A percentile compares a stretch with the other conserved stretches of the same genome.
phyloP scores from a whole-genome alignment of 2,113 vertebrate species.

The Scomber colias region DNA sequence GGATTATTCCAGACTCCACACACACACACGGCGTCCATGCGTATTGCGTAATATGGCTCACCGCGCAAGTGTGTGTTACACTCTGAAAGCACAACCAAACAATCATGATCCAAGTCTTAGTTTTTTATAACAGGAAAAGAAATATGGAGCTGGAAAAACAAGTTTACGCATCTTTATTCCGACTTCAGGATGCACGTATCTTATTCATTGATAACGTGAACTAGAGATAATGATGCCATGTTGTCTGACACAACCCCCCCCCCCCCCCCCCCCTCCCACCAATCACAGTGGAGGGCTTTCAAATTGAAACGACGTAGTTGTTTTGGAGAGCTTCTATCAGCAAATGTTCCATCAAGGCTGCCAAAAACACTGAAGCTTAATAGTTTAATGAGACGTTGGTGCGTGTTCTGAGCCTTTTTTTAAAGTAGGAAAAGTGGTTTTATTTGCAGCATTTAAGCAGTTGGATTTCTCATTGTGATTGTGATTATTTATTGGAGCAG shows the following conservation, averaged over 20 bases:
- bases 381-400: not conserved
- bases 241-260: not conserved
- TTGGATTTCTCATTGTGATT: not conserved
- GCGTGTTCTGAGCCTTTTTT: too few species aligned
- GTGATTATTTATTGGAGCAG: conserved; percentile 6
- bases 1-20: conserved; percentile 46
- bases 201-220: not conserved
- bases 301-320: conserved; percentile 5
- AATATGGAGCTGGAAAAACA: not conserved
- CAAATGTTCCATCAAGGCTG: conserved; percentile 6
- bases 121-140: not conserved
- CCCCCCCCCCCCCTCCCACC: too few species aligned
- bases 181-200: not conserved
- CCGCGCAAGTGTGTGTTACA: not conserved
- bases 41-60: conserved; percentile 59
- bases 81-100: not conserved
- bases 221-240: not conserved
- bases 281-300: not conserved
- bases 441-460: not conserved
- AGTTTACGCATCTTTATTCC: conserved; percentile 9
- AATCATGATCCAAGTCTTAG: conserved; percentile 13
- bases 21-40: conserved; percentile 25
- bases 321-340: conserved; percentile 4
- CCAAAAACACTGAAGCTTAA: conserved; percentile 2
- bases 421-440: not conserved